Evolutionary conservation across 2,888 invertebrate genomes (phyloP), one percentile per base, ranked within the genome.

Genomic region (Pachydiplax longipennis): DNA sequence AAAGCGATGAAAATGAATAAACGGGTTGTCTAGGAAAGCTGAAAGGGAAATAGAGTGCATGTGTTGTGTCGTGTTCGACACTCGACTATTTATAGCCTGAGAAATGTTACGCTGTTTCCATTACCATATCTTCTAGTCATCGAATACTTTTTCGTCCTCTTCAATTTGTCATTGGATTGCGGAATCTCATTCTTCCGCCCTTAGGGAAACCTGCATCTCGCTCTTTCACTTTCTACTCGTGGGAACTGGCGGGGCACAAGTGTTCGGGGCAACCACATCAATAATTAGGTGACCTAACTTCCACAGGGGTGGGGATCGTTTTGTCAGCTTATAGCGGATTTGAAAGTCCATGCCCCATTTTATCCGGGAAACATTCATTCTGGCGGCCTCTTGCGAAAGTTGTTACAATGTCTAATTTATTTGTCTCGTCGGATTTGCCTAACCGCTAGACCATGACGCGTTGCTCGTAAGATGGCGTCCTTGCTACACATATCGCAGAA

Each of bases 281-380:
- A 87, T 87, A 87, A 87, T 61, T 87, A 37, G 87, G 58, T 61
- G 58, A 58, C 22, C 44, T 25, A 58, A 25, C 35, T 87, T n/a
- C 61, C 8, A 0, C 35, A 25, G 12, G 22, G 61, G 31, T 22
- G 87, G 83, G 83, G 58, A 83, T 83, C 83, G 35, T 58, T 83
- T 83, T 58, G 83, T 83, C 83, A 44, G 61, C 87, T 65, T 6
- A 2, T 87, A 53, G 58, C 87, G 61, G 87, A 37, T 87, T 87
- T 87, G 25, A 25, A 35, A 37, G 58, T 37, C 35, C 53, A 18
- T 53, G 53, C 53, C 53, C 53, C 53, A 53, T 53, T 53, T 53
- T 18, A 53, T 53, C 15, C 53, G 53, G 53, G 53, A 53, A 53
- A 53, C 53, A 18, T 53, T 53, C 53, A 53, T 53, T 18, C 53